Base-by-base conservation (phyloP, 2,113 vertebrate genomes). In the Clarias magur region DNA sequence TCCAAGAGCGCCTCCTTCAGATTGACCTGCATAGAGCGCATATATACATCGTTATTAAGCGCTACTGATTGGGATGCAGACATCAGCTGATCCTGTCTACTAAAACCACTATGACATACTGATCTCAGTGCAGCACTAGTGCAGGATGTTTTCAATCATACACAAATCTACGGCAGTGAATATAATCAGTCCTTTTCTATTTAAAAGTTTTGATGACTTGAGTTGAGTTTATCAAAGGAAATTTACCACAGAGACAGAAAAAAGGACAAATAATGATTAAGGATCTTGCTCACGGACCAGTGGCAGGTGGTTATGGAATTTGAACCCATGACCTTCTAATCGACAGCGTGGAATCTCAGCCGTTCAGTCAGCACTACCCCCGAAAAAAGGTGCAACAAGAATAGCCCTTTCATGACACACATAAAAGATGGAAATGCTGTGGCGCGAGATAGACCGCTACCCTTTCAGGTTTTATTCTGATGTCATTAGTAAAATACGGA, bases 1-100 rank as follows among this genome's bases (percentile, higher is more conserved):
- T 91, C 92, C 60, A 92, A 85, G 91, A 89, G 93, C 6, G 95
- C 93, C 1, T 89, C 92, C 89, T 0, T 72, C 88, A 98, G 94
- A 91, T 93, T 95, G 72, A 91, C 92, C 97, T 98, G 89, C 53
- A 87, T 75, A 87, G 15, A 91, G 34, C 16, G 6, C 7, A 7
- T 48, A 48, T 48, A 73, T 4, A 75, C 19, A 78, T 23, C 10
- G 3, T 48, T 53, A 80, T 4, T 42, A 10, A 15, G 2, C 27
- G 12, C 21, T 84, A 9, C 23, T 30, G 57, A 54, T 25, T 67
- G 30, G 30, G 53, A 80, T 57, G 57, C 17, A 76, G 25, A 53
- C 3, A 3, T 38, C 34, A 38, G 4, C 34, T 42, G 34, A 73
- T 73, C 34, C 34, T 9, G 17, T 7, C 30, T 21, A 48, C 19